These are phyloP conservation scores for Lophius piscatorius DNA, from an alignment of 2,113 vertebrate species.

Conservation along the genomic window DNA sequence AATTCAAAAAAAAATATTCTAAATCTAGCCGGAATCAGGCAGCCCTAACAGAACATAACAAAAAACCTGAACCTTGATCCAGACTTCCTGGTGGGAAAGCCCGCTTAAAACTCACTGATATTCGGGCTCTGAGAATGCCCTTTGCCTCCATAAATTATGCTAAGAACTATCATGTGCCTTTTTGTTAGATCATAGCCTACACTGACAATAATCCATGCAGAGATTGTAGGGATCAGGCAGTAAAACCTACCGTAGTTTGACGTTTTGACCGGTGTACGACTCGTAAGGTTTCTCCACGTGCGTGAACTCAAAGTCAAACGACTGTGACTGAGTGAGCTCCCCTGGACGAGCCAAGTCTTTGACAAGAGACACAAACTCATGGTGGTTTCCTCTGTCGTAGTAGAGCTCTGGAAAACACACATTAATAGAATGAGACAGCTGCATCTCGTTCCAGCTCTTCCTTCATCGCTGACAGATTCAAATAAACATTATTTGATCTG, in stretches of 20 bases:
- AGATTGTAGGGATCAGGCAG: no score
- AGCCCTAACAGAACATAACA: no score
- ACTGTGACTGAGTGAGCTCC: slow-evolving; percentile 92
- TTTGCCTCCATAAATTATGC: no score
- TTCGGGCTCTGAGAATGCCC: no score
- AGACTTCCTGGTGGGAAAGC: no score
- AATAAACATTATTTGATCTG: neutral
- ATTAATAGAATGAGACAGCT: slow-evolving; percentile 2
- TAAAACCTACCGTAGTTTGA: slow-evolving; percentile 88
- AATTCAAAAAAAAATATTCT: no score
- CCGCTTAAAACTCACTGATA: neutral
- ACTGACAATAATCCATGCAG: no score
- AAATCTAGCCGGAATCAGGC: no score
- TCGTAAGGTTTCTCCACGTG: slow-evolving; percentile 97
- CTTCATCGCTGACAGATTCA: neutral
- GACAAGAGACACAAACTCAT: slow-evolving; percentile 95
- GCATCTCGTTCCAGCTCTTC: neutral
- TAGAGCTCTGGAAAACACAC: slow-evolving; percentile 85
- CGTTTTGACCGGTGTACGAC: slow-evolving; percentile 94
- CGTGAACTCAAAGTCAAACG: slow-evolving; percentile 95
- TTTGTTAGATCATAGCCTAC: no score
- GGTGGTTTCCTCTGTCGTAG: slow-evolving; percentile 96
- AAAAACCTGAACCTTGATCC: no score
- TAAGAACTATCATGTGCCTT: no score
- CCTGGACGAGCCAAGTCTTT: slow-evolving; percentile 95